A percentile compares a stretch with the other conserved stretches of the same genome.
These are phyloP conservation scores for Papilio gigon DNA, from an alignment of 2,888 invertebrate genomes.

Conservation along the genomic window DNA sequence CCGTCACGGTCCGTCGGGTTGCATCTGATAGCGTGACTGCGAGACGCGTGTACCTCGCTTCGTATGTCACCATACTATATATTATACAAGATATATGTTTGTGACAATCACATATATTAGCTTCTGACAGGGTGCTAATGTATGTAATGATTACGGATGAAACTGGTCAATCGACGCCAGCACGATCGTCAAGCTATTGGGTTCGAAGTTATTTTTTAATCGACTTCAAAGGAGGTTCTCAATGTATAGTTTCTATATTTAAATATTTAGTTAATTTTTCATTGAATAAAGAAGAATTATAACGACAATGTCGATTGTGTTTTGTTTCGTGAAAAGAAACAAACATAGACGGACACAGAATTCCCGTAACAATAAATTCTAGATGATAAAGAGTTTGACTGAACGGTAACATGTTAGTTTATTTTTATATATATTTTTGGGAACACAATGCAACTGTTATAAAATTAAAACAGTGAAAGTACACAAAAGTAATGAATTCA, in stretches of 20 bases:
- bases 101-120: slow-evolving; percentile 11
- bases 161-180: neutral
- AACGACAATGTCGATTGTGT: too few species aligned
- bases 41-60: slow-evolving; percentile 35
- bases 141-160: neutral
- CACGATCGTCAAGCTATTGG: neutral
- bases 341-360: too few species aligned
- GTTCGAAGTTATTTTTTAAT: too few species aligned
- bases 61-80: slow-evolving; percentile 38
- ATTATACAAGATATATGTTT: slow-evolving; percentile 28
- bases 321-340: too few species aligned
- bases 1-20: slow-evolving; percentile 39
- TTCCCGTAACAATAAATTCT: too few species aligned
- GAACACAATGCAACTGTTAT: neutral
- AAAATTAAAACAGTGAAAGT: neutral
- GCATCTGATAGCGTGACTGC: slow-evolving; percentile 39
- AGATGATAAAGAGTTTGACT: too few species aligned
- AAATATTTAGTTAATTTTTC: too few species aligned
- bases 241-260: too few species aligned
- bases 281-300: too few species aligned
- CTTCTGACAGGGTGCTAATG: slow-evolving; percentile 10
- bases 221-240: too few species aligned
- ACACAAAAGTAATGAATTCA: neutral
- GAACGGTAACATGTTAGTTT: too few species aligned
- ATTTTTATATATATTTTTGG: too few species aligned